A percentile compares a stretch with the other conserved stretches of the same genome.
Conservation (phyloP, 2,888 invertebrate genomes). For the Fabriciana adippe region DNA sequence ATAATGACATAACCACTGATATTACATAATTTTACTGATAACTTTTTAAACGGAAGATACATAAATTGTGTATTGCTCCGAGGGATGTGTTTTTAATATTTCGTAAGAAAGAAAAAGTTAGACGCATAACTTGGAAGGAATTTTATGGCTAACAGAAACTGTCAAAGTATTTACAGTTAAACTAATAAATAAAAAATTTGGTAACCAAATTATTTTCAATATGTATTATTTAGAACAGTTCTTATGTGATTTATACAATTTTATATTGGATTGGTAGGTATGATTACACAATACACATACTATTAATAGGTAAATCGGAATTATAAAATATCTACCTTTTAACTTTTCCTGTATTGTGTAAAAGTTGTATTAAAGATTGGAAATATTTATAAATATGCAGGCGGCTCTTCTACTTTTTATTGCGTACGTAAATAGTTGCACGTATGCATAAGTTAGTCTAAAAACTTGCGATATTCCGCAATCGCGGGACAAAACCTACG, state of each 20-base stretch:
- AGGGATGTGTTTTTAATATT: constrained; percentile 29
- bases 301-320: not conserved
- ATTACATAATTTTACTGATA: constrained; percentile 61
- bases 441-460: constrained; percentile 12
- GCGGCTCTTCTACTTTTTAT: constrained; percentile 6
- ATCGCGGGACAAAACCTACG: constrained; percentile 41
- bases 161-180: not conserved
- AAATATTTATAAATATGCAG: not conserved
- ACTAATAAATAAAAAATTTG: not conserved
- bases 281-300: too few species aligned
- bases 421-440: constrained; percentile 3
- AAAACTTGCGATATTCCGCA: constrained; percentile 35
- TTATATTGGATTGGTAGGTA: too few species aligned
- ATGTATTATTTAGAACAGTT: too few species aligned
- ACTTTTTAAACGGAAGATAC: constrained; percentile 57
- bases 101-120: constrained; percentile 17
- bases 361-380: not conserved
- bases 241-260: too few species aligned
- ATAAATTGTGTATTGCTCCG: constrained; percentile 29
- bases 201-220: too few species aligned
- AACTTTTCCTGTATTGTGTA: not conserved
- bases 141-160: constrained; percentile 7
- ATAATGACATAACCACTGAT: constrained; percentile 69
- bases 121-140: constrained; percentile 7
- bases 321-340: not conserved